A percentile compares a stretch with the other conserved stretches of the same genome.
Conservation (phyloP, 2,888 invertebrate genomes). For the Eupithecia centaureata region DNA sequence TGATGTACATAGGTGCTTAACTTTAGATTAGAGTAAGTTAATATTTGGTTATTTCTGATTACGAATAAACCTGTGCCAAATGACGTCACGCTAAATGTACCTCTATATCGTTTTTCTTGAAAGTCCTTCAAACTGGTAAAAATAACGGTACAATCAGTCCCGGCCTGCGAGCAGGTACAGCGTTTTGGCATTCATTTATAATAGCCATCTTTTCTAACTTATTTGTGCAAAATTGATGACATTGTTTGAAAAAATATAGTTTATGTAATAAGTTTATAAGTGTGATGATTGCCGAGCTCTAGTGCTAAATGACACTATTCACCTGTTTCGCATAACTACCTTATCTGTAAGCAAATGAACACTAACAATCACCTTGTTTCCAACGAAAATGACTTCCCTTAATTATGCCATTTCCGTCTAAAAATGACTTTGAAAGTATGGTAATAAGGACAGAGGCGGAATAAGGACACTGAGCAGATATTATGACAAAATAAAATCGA, state of each 20-base stretch:
- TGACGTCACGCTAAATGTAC: neutral
- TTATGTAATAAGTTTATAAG: neutral
- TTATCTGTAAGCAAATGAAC: constrained; percentile 25
- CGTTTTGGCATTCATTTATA: neutral
- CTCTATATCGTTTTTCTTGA: neutral
- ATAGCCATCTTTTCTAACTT: neutral
- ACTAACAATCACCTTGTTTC: constrained; percentile 34
- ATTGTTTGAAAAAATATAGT: neutral
- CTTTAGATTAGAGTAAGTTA: too few species aligned
- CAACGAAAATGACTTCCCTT: constrained; percentile 49
- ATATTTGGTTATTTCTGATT: too few species aligned
- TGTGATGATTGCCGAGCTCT: neutral
- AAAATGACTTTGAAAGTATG: constrained; percentile 49
- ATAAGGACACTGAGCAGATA: constrained; percentile 26
- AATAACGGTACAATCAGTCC: neutral
- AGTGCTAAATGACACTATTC: constrained; percentile 11
- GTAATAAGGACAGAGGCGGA: constrained; percentile 42
- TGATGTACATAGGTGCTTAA: neutral
- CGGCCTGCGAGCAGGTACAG: neutral
- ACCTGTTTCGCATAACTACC: constrained; percentile 20
- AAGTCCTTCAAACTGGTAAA: neutral
- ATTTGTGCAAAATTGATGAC: neutral
- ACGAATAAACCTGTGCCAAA: neutral
- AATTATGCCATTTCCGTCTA: constrained; percentile 57
- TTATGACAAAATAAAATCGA: constrained; percentile 16